Base-by-base conservation (phyloP, 2,113 vertebrate species). In the Myrmophylax atrothorax region DNA sequence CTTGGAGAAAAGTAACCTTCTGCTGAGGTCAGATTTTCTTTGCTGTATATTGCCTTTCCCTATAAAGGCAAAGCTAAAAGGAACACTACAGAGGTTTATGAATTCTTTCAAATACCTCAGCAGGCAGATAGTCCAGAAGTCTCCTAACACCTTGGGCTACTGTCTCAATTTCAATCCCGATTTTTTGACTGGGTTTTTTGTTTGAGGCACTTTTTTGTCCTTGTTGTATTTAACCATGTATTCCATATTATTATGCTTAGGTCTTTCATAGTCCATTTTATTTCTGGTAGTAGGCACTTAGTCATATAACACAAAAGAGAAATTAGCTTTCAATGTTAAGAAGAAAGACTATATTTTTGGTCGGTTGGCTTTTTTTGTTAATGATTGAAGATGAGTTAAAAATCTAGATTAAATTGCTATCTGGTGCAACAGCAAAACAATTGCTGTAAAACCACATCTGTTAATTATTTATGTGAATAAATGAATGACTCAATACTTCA, bases 381-480 rank as follows among this genome's bases (percentile, higher is more conserved):
- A 66, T 1, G 1, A 67, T 70, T 62, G 37, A 25, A 73, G 40
- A 88, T 49, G 17, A 93, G 85, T 85, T 76, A 85, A 90, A 82
- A 86, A 26, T 47, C 20, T 28, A 47, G 72, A 74, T 86, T 84
- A 92, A 89, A 81, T 74, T 70, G 46, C 22, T 74, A 63, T 59
- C 53, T 69, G 24, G 28, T 74, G 82, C 42, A 93, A 58, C n/a
- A 80, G 67, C 33, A 96, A 92, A 96, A 88, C 67, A 92, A 80
- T 37, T 79, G 7, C 73, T 60, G 67, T 69, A 73, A 90, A 90
- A 74, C 19, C 19, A 78, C 60, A 88, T 29, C 14, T 2, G 2
- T 80, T 92, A 84, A 74, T 90, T 92, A 63, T 92, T 86, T 67
- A 59, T 77, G 64, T 81, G 72, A 92, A 35, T 69, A 90, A 92